Evolutionary conservation across 2,888 invertebrate species (phyloP).

Genomic region (Alsophila aescularia): DNA sequence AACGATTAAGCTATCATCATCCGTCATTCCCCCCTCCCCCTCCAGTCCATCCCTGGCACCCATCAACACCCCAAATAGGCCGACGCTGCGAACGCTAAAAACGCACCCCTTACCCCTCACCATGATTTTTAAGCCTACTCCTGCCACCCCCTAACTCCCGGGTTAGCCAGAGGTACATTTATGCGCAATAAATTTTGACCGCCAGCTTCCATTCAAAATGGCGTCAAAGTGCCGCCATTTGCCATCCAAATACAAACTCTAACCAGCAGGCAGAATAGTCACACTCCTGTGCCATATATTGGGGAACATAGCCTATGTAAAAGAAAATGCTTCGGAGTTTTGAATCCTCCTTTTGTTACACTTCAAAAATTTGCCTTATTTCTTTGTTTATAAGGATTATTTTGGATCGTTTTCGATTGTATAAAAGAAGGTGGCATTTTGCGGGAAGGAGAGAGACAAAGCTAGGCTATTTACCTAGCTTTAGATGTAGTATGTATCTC

Average conservation of each 20-base stretch:
- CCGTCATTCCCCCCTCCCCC: constrained; percentile 1
- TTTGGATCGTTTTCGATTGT: constrained; percentile 53
- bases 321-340: constrained; percentile 73
- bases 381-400: constrained; percentile 46
- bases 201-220: constrained; percentile 70
- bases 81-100: constrained; percentile 82
- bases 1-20: constrained; percentile 13
- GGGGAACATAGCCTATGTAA: constrained; percentile 67
- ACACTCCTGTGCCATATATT: constrained; percentile 34
- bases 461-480: constrained; percentile 74
- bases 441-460: constrained; percentile 65
- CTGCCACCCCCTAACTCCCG: constrained; percentile 79
- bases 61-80: constrained; percentile 83
- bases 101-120: constrained; percentile 79
- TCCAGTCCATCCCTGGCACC: constrained; percentile 61
- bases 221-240: constrained; percentile 52
- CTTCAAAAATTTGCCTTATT: constrained; percentile 67
- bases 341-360: constrained; percentile 59
- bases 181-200: constrained; percentile 85
- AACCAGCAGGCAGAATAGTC: constrained; percentile 25
- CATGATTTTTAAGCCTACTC: constrained; percentile 83
- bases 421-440: constrained; percentile 76
- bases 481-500: constrained; percentile 75
- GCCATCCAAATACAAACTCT: constrained; percentile 51
- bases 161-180: constrained; percentile 84